Percentiles rank a stretch among this genome's conserved stretches.
Conservation (phyloP, 2,888 invertebrate genomes). For the Catocala sponsa region DNA sequence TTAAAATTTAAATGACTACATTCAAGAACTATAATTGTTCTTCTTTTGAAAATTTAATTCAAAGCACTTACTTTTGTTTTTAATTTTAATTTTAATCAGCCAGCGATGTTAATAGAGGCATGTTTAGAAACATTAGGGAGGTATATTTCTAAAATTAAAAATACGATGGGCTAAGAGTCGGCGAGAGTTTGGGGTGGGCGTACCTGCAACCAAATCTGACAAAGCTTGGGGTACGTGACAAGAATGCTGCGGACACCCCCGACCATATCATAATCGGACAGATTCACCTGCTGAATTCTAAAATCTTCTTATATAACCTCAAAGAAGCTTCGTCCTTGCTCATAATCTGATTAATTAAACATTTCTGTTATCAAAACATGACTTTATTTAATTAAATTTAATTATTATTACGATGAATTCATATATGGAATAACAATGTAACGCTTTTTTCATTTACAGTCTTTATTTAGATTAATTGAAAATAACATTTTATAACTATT, state of each 20-base stretch:
- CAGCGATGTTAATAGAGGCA: not conserved
- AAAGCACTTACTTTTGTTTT: too few species aligned
- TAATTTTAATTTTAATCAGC: too few species aligned
- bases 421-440: too few species aligned
- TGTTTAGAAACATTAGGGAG: too few species aligned
- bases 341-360: conserved; percentile 29
- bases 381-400: not conserved
- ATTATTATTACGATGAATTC: not conserved
- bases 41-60: too few species aligned
- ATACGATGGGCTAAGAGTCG: conserved; percentile 23
- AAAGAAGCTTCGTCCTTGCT: conserved; percentile 35
- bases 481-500: too few species aligned
- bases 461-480: too few species aligned
- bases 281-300: conserved; percentile 73
- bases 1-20: too few species aligned
- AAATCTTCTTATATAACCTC: conserved; percentile 60
- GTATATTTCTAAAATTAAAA: conserved; percentile 14
- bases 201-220: conserved; percentile 75
- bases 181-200: conserved; percentile 53
- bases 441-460: too few species aligned
- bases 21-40: too few species aligned
- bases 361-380: conserved; percentile 16
- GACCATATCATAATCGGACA: conserved; percentile 75
- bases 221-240: conserved; percentile 76
- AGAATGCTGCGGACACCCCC: conserved; percentile 67